phyloP scores from a whole-genome alignment of 2,797 vertebrate species.

The Esox lucius region DNA sequence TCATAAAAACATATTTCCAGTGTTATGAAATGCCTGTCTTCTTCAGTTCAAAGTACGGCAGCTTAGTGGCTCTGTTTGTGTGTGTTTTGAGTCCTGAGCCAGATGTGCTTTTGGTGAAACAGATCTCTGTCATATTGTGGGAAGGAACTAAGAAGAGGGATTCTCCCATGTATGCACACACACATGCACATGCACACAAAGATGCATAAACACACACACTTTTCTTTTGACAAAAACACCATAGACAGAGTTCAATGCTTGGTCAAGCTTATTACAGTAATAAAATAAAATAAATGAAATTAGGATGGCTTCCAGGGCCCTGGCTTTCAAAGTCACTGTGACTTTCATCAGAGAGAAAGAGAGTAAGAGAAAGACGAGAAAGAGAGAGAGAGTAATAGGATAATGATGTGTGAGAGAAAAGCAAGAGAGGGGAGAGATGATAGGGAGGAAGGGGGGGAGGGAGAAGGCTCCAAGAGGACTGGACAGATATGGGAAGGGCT shows the following conservation, averaged over 20 bases:
- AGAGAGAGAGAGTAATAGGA: not conserved
- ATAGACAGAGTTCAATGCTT: slow-evolving; percentile 22
- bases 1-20: too few species aligned
- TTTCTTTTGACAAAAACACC: not conserved
- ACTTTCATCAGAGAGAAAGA: slow-evolving; percentile 33
- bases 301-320: slow-evolving; percentile 31
- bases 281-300: slow-evolving; percentile 51
- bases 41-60: not conserved
- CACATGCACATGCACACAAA: not conserved
- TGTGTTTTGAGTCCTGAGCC: not conserved
- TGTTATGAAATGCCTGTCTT: not conserved
- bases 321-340: slow-evolving; percentile 37
- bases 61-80: not conserved
- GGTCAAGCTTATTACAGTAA: slow-evolving; percentile 41
- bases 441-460: slow-evolving; percentile 19
- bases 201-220: not conserved
- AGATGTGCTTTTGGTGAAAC: slow-evolving; percentile 4
- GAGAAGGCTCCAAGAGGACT: not conserved
- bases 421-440: not conserved
- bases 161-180: not conserved
- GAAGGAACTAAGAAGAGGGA: not conserved
- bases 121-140: not conserved
- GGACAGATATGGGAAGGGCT: slow-evolving; percentile 11
- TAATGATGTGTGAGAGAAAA: too few species aligned
- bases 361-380: slow-evolving; percentile 17